Percentiles rank a stretch among this genome's conserved stretches.
phyloP scores from a whole-genome alignment of 2,888 invertebrate species.

The Elaeidobius kamerunicus region DNA sequence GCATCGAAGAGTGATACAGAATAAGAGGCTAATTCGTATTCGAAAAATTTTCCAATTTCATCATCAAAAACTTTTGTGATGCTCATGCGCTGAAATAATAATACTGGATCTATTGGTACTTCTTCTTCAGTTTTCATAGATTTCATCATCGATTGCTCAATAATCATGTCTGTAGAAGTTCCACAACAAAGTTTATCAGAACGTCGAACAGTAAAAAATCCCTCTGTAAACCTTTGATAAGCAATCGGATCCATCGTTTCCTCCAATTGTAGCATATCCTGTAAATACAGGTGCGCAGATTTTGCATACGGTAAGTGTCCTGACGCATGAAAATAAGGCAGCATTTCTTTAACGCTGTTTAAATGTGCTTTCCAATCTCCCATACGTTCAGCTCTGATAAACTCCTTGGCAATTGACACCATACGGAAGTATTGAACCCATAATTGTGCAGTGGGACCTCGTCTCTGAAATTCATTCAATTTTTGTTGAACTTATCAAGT shows the following conservation, averaged over 20 bases:
- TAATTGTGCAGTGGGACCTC: neutral
- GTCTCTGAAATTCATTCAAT: constrained; percentile 33
- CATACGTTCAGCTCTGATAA: constrained; percentile 45
- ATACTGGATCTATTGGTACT: constrained; percentile 29
- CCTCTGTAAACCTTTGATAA: constrained; percentile 40
- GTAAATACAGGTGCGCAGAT: constrained; percentile 39
- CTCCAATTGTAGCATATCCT: constrained; percentile 30
- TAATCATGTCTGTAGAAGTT: constrained; percentile 45
- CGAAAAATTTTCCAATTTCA: constrained; percentile 8
- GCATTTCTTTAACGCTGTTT: constrained; percentile 41
- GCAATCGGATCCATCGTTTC: constrained; percentile 29
- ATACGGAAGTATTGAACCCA: constrained; percentile 30
- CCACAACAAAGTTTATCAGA: constrained; percentile 45
- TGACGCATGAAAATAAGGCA: constrained; percentile 41
- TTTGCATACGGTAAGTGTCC: constrained; percentile 38
- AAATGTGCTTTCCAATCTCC: constrained; percentile 46
- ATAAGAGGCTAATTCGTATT: constrained; percentile 12
- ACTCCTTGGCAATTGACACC: constrained; percentile 44
- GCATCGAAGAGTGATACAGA: constrained; percentile 11
- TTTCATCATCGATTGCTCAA: constrained; percentile 41
- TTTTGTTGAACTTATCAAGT: constrained; percentile 39
- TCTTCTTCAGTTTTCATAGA: constrained; percentile 45
- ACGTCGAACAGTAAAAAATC: constrained; percentile 43
- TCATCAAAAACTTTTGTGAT: constrained; percentile 6
- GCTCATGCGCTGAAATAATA: constrained; percentile 13